Evolutionary conservation across 2,797 vertebrate species (phyloP).

Genomic region (Pelobates cultripes): DNA sequence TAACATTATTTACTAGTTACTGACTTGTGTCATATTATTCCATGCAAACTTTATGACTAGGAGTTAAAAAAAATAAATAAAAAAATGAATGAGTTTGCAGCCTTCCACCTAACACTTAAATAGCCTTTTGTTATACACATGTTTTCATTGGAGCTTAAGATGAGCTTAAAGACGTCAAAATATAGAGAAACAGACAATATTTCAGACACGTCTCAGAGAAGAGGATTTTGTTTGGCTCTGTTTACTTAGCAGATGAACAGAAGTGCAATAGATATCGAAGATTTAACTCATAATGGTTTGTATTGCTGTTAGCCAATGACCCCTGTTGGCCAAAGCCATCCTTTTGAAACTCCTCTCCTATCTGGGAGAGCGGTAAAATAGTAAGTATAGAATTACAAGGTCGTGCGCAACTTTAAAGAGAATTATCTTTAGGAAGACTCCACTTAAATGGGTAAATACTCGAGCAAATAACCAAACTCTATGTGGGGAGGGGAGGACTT

Average conservation of each 20-base stretch:
- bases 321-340: conserved; percentile 37
- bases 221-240: conserved; percentile 39
- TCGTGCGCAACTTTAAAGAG: conserved; percentile 46
- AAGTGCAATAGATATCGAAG: conserved; percentile 47
- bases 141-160: no score
- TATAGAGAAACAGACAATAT: conserved; percentile 43
- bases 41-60: no score
- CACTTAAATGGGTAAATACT: conserved; percentile 48
- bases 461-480: conserved; percentile 31
- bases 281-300: conserved; percentile 39
- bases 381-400: conserved; percentile 47
- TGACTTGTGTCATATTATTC: no score
- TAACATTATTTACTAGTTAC: no score
- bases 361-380: conserved; percentile 40
- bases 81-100: not conserved
- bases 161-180: not conserved
- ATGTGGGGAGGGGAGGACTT: conserved; percentile 23
- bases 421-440: conserved; percentile 49
- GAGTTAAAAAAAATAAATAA: not conserved
- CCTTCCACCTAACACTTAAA: no score
- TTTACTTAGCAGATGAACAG: conserved; percentile 45
- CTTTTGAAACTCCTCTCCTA: conserved; percentile 26
- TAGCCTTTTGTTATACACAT: no score
- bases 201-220: conserved; percentile 36
- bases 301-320: conserved; percentile 43